phyloP scores from a whole-genome alignment of 2,888 invertebrate species.

The Melipona beecheii region DNA sequence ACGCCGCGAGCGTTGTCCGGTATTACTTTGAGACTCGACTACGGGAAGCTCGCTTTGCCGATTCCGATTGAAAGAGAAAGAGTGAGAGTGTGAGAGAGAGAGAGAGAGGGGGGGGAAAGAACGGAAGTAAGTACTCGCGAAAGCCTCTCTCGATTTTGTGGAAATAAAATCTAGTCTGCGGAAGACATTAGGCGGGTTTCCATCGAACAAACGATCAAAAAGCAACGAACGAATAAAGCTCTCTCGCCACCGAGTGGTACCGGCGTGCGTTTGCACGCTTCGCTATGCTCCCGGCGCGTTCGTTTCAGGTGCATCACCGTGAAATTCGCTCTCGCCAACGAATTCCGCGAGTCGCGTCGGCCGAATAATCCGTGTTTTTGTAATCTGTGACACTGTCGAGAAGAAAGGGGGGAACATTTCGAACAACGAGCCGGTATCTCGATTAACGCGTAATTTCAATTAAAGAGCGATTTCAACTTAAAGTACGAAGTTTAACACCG shows the following conservation, averaged over 20 bases:
- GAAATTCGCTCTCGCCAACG: background rate
- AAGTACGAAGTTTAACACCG: no score
- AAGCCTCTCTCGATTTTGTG: conserved; percentile 40
- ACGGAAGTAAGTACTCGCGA: conserved; percentile 43
- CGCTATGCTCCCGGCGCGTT: background rate
- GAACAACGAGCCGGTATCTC: background rate
- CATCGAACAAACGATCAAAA: conserved; percentile 68
- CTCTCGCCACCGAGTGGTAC: conserved; percentile 16
- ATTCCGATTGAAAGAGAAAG: conserved; percentile 55
- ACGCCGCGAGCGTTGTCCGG: conserved; percentile 64
- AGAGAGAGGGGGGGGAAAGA: no score
- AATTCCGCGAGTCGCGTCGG: background rate
- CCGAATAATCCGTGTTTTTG: conserved; percentile 12
- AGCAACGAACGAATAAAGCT: conserved; percentile 42
- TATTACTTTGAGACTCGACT: conserved; percentile 68
- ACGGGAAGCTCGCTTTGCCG: conserved; percentile 61
- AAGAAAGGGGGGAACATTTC: background rate
- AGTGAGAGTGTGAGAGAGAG: no score
- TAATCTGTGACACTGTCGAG: background rate
- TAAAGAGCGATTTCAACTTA: no score
- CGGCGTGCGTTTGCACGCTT: background rate
- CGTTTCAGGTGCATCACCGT: background rate
- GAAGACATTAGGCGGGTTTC: conserved; percentile 60
- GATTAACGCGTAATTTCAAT: no score
- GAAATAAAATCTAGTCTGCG: conserved; percentile 35